A percentile compares a stretch with the other conserved stretches of the same genome.
Conservation (phyloP, 2,797 vertebrate genomes). For the Spea hammondii region DNA sequence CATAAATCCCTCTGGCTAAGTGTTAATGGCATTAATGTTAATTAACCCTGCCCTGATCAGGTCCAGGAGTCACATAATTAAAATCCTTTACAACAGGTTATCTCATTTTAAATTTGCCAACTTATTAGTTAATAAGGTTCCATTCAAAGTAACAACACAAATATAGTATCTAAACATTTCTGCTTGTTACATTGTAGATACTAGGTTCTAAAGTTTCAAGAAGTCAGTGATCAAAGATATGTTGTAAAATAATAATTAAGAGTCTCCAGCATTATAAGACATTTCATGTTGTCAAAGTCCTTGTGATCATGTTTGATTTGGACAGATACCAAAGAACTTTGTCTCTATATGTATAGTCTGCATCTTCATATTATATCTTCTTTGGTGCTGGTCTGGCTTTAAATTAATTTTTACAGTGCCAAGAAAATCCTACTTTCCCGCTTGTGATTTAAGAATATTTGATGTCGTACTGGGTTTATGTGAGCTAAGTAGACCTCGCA, state of each 20-base stretch:
- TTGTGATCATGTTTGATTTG: slow-evolving; percentile 41
- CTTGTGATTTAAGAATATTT: background rate
- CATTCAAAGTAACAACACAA: too few relatives aligned
- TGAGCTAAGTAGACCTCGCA: background rate
- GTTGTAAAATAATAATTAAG: slow-evolving; percentile 29
- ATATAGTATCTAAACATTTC: background rate
- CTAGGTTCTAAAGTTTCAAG: background rate
- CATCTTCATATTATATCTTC: slow-evolving; percentile 29
- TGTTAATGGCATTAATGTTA: too few relatives aligned
- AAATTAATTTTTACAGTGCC: slow-evolving; percentile 25
- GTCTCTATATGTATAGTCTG: slow-evolving; percentile 34
- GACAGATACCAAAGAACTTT: slow-evolving; percentile 26
- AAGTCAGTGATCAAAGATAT: slow-evolving; percentile 28
- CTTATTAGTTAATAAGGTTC: too few relatives aligned
- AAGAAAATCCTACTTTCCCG: slow-evolving; percentile 17
- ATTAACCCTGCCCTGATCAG: too few relatives aligned
- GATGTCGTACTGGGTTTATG: background rate
- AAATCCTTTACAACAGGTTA: too few relatives aligned
- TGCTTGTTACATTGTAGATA: slow-evolving; percentile 12
- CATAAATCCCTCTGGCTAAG: too few relatives aligned
- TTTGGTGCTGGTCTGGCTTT: slow-evolving; percentile 23
- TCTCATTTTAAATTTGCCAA: too few relatives aligned
- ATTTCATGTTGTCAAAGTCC: slow-evolving; percentile 18
- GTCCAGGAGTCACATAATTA: too few relatives aligned
- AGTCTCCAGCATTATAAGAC: slow-evolving; percentile 21